Evolutionary conservation across 2,113 vertebrate genomes (phyloP).

Genomic region (Stercorarius parasiticus): DNA sequence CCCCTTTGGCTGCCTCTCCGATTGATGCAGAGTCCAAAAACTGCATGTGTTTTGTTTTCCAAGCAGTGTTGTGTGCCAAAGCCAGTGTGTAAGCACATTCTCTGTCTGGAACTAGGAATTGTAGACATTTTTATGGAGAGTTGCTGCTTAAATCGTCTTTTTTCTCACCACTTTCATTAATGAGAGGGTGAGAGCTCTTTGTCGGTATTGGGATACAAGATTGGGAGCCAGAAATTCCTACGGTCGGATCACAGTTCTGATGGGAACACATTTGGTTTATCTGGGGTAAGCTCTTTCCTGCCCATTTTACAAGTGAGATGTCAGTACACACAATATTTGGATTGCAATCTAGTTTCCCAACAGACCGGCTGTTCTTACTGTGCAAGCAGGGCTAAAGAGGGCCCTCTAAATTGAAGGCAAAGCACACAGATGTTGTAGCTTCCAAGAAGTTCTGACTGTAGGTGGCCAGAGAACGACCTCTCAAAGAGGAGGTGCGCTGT

Average conservation of each 20-base stretch:
- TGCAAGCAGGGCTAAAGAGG: not conserved
- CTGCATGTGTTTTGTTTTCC: slow-evolving; percentile 51
- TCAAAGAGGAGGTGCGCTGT: not conserved
- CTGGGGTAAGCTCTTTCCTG: not conserved
- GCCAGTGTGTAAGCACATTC: slow-evolving; percentile 53
- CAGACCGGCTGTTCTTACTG: not conserved
- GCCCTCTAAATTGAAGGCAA: not conserved
- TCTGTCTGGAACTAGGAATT: slow-evolving; percentile 48
- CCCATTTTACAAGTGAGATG: not conserved
- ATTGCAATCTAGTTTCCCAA: not conserved
- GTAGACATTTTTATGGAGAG: slow-evolving; percentile 3
- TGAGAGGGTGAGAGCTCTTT: not conserved
- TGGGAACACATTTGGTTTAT: not conserved
- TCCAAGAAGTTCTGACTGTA: not conserved
- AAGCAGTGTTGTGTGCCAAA: slow-evolving; percentile 5
- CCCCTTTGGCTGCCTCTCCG: slow-evolving; percentile 33
- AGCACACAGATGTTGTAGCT: not conserved
- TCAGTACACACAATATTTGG: not conserved
- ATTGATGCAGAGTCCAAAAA: slow-evolving; percentile 52
- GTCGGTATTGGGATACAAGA: not conserved
- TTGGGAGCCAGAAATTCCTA: not conserved
- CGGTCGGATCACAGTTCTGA: not conserved
- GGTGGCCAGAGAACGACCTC: not conserved
- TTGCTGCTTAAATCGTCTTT: not conserved
- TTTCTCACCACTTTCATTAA: not conserved